Evolutionary conservation across 2,888 invertebrate genomes (phyloP), one percentile per base, ranked within the genome.

Genomic region (Crocallis elinguaria): DNA sequence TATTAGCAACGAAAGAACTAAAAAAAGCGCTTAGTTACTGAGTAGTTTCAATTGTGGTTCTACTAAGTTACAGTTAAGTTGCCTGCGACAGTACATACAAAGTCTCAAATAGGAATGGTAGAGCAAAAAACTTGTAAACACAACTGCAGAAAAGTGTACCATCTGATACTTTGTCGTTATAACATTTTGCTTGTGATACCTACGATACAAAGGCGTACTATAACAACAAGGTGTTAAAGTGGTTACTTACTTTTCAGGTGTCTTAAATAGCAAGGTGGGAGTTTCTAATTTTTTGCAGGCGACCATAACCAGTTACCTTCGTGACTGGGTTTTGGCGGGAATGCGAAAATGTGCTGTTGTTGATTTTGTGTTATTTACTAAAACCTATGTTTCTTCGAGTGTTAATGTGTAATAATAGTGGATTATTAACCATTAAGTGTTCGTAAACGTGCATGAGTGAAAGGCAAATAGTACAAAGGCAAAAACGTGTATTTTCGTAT

Each of bases 271-370:
- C 12, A 21, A 7, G 17, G 17, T 17, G 9, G 17, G 17, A 23
- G 43, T 44, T 43, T 43, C 43, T 44, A 44, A 16, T 25, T 25
- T 25, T 44, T 44, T 44, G 44, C 36, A 27, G 16, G 33, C 16
- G 27, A 33, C 43, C 27, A 44, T 27, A 36, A 44, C 36, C 35
- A 36, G 44, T 44, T 44, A 17, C 13, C 16, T 4, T 35, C 35
- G 36, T 36, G 25, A 17, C 25, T 19, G 3, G 19, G 7, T n/a
- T n/a, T n/a, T n/a, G n/a, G n/a, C n/a, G n/a, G n/a, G n/a, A n/a
- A n/a, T n/a, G n/a, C n/a, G n/a, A n/a, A n/a, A n/a, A n/a, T n/a
- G n/a, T n/a, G n/a, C n/a, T n/a, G n/a, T n/a, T n/a, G n/a, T n/a
- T n/a, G n/a, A n/a, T n/a, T n/a, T n/a, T n/a, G n/a, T n/a, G n/a